Evolutionary conservation across 2,888 invertebrate genomes (phyloP).

Genomic region (Rotaria socialis): DNA sequence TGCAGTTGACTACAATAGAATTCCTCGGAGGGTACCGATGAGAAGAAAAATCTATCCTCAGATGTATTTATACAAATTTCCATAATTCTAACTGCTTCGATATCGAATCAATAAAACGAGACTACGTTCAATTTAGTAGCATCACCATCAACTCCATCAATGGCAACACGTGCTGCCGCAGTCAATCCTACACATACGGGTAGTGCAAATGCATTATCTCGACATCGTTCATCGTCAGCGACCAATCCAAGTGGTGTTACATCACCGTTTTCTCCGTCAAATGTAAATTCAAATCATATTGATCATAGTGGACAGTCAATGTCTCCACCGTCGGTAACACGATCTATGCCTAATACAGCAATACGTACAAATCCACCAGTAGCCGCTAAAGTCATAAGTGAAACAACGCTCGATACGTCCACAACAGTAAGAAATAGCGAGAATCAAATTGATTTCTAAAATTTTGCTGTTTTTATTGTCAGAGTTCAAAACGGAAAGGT

Average conservation of each 20-base stretch:
- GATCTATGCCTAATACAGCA: slow-evolving; percentile 4
- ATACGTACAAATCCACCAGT: not conserved
- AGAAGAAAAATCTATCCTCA: too few relatives aligned
- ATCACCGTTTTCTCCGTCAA: not conserved
- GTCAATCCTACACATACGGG: not conserved
- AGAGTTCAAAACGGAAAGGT: slow-evolving; percentile 9
- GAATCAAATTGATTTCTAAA: too few relatives aligned
- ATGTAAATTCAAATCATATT: not conserved
- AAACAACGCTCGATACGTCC: not conserved
- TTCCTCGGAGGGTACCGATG: too few relatives aligned
- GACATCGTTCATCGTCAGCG: slow-evolving; percentile 35
- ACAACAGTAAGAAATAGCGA: not conserved
- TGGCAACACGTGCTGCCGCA: not conserved
- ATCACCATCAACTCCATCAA: slow-evolving; percentile 35
- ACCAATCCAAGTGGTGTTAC: slow-evolving; percentile 4
- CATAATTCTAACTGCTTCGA: too few relatives aligned
- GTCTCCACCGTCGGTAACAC: not conserved
- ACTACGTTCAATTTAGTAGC: not conserved
- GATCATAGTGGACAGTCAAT: not conserved
- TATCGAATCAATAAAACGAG: too few relatives aligned
- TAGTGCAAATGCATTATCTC: not conserved
- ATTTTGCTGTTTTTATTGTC: not conserved
- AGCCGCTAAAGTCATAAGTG: not conserved
- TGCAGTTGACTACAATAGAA: too few relatives aligned
- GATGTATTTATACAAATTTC: too few relatives aligned